phyloP scores from a whole-genome alignment of 2,113 vertebrate species.

The Phylloscopus trochilus region DNA sequence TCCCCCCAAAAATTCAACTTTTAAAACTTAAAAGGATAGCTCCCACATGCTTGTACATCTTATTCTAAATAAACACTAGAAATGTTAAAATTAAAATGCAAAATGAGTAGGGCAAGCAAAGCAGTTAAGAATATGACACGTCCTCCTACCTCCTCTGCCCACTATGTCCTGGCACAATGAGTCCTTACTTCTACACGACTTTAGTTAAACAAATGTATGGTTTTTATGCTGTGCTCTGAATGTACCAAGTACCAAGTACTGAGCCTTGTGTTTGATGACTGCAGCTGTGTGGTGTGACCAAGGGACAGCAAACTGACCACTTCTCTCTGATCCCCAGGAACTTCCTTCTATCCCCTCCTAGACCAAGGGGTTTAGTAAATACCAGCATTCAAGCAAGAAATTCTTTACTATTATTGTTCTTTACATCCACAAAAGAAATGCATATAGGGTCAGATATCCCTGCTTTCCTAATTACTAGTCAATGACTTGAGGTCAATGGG shows the following conservation, averaged over 20 bases:
- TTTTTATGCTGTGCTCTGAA: background rate
- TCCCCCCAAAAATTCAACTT: background rate
- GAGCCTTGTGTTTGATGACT: background rate
- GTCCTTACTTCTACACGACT: background rate
- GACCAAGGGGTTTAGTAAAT: background rate
- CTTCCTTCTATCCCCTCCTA: background rate
- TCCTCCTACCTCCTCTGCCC: background rate
- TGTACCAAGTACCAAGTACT: background rate
- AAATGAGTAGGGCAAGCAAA: background rate
- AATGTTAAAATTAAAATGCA: slow-evolving; percentile 1
- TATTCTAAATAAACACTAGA: background rate
- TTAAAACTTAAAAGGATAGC: background rate
- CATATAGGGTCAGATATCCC: background rate
- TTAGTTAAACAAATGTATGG: background rate
- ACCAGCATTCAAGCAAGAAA: background rate
- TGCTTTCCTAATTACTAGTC: background rate
- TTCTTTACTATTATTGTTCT: background rate
- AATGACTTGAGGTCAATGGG: background rate
- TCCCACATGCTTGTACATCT: background rate
- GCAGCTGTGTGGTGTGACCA: background rate
- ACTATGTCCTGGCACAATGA: background rate
- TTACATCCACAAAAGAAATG: background rate
- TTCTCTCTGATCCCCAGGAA: background rate
- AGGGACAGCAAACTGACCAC: background rate
- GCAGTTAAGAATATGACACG: background rate